phyloP scores from a whole-genome alignment of 2,797 vertebrate genomes.

The Lagodon rhomboides region DNA sequence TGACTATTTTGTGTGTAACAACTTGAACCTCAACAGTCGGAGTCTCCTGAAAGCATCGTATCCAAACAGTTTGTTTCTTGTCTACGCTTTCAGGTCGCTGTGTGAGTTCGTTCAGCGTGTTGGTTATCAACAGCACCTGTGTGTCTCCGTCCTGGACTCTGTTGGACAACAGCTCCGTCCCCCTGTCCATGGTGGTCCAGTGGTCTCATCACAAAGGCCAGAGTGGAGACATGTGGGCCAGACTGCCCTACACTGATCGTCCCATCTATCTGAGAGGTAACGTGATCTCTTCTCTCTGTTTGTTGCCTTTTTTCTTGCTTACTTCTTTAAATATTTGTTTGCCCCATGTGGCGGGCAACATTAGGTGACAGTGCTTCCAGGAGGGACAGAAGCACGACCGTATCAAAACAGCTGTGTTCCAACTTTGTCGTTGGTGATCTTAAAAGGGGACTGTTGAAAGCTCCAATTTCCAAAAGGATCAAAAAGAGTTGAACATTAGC shows the following conservation, averaged over 20 bases:
- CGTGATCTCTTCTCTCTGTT: neutral
- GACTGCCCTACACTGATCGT: constrained; percentile 78
- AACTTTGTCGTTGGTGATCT: no score
- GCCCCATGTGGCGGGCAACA: no score
- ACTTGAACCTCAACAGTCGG: no score
- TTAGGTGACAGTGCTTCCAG: no score
- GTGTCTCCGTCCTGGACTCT: constrained; percentile 90
- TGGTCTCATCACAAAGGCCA: constrained; percentile 83
- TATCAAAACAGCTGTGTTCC: no score
- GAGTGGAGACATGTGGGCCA: constrained; percentile 85
- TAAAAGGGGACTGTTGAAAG: no score
- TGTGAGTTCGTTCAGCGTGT: constrained; percentile 82
- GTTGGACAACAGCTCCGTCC: constrained; percentile 63
- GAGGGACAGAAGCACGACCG: no score
- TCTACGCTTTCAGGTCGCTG: constrained; percentile 78
- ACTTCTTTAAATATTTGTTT: no score
- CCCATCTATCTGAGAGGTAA: constrained; percentile 77
- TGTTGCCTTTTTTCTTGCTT: neutral
- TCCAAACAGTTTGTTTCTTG: neutral
- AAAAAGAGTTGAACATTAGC: no score
- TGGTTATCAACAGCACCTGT: constrained; percentile 89
- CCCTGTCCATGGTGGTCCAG: constrained; percentile 89
- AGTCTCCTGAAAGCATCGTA: neutral
- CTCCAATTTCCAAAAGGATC: no score
- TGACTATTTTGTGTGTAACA: neutral